Evolutionary conservation across 2,888 invertebrate species (phyloP).

Genomic region (Coecobrya sp.): DNA sequence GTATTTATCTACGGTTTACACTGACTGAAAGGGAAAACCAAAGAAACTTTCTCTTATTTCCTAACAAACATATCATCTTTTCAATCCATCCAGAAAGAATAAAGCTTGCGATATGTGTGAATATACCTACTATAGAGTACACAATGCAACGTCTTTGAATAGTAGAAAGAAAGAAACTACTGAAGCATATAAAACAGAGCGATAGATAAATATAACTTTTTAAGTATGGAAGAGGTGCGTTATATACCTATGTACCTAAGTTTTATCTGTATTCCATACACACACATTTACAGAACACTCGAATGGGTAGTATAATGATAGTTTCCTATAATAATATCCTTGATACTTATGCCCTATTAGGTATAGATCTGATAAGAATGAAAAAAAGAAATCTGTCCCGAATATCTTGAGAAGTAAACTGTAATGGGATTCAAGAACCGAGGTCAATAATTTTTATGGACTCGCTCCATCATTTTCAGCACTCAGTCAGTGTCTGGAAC

Average conservation of each 20-base stretch:
- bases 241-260: neutral
- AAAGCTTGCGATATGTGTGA: constrained; percentile 42
- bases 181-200: constrained; percentile 35
- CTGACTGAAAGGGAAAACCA: neutral
- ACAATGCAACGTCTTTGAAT: constrained; percentile 11
- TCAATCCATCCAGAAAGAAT: constrained; percentile 58
- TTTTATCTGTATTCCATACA: neutral
- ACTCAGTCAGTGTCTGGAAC: constrained; percentile 64
- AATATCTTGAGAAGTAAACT: constrained; percentile 25
- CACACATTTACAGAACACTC: neutral
- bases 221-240: neutral
- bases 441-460: constrained; percentile 80
- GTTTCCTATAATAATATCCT: neutral
- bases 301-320: constrained; percentile 35
- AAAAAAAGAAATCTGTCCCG: constrained; percentile 31
- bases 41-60: constrained; percentile 15
- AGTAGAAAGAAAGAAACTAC: neutral
- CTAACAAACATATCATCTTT: constrained; percentile 38
- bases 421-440: constrained; percentile 68
- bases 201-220: constrained; percentile 30
- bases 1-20: constrained; percentile 24
- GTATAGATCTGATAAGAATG: constrained; percentile 16
- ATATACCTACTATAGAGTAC: no score
- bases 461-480: constrained; percentile 74
- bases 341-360: constrained; percentile 3